These are phyloP conservation scores for Pandion haliaetus DNA, from an alignment of 2,113 vertebrate genomes.

Conservation along the genomic window DNA sequence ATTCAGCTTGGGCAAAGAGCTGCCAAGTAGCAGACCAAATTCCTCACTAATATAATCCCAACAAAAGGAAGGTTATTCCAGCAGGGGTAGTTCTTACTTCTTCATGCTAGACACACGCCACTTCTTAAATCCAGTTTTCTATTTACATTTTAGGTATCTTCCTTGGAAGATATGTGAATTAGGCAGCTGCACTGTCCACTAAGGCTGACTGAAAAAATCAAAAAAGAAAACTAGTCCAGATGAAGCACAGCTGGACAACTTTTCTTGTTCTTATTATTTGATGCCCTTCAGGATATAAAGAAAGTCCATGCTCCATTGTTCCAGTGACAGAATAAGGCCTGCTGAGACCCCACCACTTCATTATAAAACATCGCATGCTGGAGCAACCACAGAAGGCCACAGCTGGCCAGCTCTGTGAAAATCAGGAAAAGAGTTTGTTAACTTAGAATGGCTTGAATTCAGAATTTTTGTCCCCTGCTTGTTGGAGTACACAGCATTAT, in stretches of 20 bases:
- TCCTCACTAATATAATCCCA: not conserved
- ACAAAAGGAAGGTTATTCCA: not conserved
- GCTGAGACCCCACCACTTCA: constrained; percentile 12
- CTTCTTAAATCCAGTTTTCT: not conserved
- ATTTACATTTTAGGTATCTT: constrained; percentile 7
- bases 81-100: not conserved
- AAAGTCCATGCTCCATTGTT: constrained; percentile 10
- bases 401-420: not conserved
- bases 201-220: not conserved
- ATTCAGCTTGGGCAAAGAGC: not conserved
- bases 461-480: not conserved
- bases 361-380: not conserved
- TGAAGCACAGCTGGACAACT: constrained; percentile 39
- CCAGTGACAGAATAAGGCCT: constrained; percentile 30
- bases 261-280: constrained; percentile 21
- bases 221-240: constrained; percentile 20
- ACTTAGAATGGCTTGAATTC: not conserved
- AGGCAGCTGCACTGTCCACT: not conserved
- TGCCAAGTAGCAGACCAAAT: not conserved
- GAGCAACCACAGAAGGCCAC: not conserved
- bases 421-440: not conserved
- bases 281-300: constrained; percentile 36
- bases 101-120: not conserved
- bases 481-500: not conserved
- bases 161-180: not conserved